Percentiles rank a stretch among this genome's conserved stretches.
These are phyloP conservation scores for Siniperca chuatsi DNA, from an alignment of 2,113 vertebrate genomes.

Conservation along the genomic window DNA sequence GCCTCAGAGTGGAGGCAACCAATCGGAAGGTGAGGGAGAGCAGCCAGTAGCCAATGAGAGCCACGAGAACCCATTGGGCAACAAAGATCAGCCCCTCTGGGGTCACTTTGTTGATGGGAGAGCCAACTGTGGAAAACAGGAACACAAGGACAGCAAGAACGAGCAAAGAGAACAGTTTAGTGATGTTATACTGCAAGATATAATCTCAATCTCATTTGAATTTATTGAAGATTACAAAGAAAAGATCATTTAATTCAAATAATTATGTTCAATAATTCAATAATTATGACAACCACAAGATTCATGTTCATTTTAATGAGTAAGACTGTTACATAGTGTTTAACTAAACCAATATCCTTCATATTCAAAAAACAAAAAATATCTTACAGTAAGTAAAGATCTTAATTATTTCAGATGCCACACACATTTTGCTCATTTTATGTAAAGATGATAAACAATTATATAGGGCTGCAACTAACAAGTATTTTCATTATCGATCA, in stretches of 20 bases:
- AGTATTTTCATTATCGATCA: not conserved
- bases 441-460: not conserved
- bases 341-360: too few species aligned
- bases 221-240: not conserved
- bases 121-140: conserved; percentile 38
- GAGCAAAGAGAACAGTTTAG: not conserved
- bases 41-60: conserved; percentile 79
- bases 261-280: too few species aligned
- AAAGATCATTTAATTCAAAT: not conserved
- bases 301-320: too few species aligned
- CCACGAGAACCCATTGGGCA: conserved; percentile 71
- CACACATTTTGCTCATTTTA: too few species aligned
- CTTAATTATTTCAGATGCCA: too few species aligned
- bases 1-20: conserved; percentile 67
- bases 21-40: conserved; percentile 67
- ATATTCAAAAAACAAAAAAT: too few species aligned
- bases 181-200: not conserved
- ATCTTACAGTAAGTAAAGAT: too few species aligned
- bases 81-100: conserved; percentile 76
- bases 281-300: too few species aligned
- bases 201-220: not conserved
- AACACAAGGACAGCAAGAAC: not conserved
- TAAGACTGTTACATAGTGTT: too few species aligned
- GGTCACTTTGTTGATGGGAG: conserved; percentile 62
- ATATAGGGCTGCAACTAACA: not conserved